A percentile compares a stretch with the other conserved stretches of the same genome.
These are phyloP conservation scores for Myrmecobius fasciatus DNA, from an alignment of 2,113 vertebrate genomes.

Conservation along the genomic window DNA sequence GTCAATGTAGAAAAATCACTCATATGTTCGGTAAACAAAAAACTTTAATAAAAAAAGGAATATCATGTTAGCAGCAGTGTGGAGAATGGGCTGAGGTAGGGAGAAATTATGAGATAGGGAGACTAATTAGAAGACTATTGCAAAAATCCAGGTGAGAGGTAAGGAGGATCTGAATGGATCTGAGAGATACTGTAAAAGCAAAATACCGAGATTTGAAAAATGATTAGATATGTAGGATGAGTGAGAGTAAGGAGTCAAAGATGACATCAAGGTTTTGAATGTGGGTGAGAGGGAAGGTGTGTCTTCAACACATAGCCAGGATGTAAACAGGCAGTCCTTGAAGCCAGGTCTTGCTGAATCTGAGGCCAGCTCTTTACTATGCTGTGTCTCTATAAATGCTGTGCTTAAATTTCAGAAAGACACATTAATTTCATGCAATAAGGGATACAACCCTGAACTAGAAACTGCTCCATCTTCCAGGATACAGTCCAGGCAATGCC, in stretches of 20 bases:
- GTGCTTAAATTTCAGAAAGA: not conserved
- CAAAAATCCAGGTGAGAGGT: not conserved
- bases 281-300: not conserved
- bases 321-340: not conserved
- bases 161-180: not conserved
- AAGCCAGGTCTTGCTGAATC: constrained; percentile 9
- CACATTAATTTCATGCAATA: not conserved
- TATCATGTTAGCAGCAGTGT: not conserved
- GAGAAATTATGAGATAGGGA: too few species aligned
- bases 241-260: not conserved
- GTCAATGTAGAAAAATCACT: too few species aligned
- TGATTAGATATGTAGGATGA: not conserved
- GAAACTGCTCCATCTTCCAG: not conserved
- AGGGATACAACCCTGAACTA: not conserved
- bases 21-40: too few species aligned
- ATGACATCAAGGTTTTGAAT: not conserved
- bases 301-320: constrained; percentile 26
- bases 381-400: not conserved
- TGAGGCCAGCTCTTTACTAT: not conserved
- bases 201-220: not conserved
- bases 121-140: not conserved
- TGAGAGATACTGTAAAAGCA: not conserved
- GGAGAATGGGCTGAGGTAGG: not conserved
- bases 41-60: too few species aligned
- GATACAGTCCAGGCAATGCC: not conserved